phyloP scores from a whole-genome alignment of 2,797 vertebrate genomes.

The Apogon hyalosoma region DNA sequence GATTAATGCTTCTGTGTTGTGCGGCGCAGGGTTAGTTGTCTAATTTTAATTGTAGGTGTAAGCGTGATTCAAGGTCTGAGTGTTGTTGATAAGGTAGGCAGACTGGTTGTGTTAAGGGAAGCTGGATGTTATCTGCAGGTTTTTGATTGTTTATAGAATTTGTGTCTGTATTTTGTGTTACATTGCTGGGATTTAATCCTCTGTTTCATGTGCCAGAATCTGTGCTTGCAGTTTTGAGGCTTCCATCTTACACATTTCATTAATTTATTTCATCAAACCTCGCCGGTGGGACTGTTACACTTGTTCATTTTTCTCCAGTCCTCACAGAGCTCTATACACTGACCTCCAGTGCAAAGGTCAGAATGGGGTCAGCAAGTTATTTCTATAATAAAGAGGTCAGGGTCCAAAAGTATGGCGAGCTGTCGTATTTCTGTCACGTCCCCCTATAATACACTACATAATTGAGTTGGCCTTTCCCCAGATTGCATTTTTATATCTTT shows the following conservation, averaged over 20 bases:
- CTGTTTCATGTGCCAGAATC: constrained; percentile 2
- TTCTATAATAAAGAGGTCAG: constrained; percentile 52
- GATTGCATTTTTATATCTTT: constrained; percentile 58
- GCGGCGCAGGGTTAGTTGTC: constrained; percentile 38
- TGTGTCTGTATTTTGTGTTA: constrained; percentile 12
- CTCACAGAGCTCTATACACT: constrained; percentile 20
- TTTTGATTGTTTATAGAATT: constrained; percentile 17
- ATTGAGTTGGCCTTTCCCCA: constrained; percentile 45
- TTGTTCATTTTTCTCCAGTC: constrained; percentile 41
- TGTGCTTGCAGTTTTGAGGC: too few relatives aligned
- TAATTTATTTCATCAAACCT: constrained; percentile 40
- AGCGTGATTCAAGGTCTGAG: constrained; percentile 58
- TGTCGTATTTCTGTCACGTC: constrained; percentile 66
- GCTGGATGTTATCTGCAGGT: constrained; percentile 25
- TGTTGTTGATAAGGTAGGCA: constrained; percentile 67
- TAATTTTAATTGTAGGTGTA: constrained; percentile 51
- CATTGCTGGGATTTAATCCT: constrained; percentile 7
- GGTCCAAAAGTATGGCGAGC: constrained; percentile 52
- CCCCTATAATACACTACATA: constrained; percentile 37
- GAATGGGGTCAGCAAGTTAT: constrained; percentile 51
- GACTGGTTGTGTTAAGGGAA: constrained; percentile 28
- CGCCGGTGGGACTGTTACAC: constrained; percentile 9
- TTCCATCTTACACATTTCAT: background rate
- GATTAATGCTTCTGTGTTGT: constrained; percentile 64
- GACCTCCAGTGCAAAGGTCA: constrained; percentile 47